Percentiles rank a stretch among this genome's conserved stretches.
phyloP scores from a whole-genome alignment of 1,140 invertebrate species.

The Idris sp. region DNA sequence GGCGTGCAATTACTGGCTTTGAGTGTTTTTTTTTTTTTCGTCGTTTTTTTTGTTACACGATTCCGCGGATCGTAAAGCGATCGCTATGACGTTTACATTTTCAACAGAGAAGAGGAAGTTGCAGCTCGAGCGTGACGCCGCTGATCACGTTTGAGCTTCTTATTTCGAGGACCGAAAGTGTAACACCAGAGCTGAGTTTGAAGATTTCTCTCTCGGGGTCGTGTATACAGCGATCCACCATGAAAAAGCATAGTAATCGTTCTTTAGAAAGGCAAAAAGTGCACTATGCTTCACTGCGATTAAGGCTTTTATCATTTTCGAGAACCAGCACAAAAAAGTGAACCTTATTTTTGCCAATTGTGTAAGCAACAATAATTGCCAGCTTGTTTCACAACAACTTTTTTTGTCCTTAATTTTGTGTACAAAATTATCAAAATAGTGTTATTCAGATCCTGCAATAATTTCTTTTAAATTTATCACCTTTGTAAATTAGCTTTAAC shows the following conservation, averaged over 20 bases:
- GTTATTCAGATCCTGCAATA: no score
- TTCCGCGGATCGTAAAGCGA: constrained; percentile 48
- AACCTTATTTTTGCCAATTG: no score
- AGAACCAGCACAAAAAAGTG: no score
- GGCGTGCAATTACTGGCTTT: constrained; percentile 47
- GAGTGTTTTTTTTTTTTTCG: no score
- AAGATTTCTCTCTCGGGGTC: constrained; percentile 34
- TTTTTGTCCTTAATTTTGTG: no score
- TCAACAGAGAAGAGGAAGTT: constrained; percentile 36
- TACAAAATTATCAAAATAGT: no score
- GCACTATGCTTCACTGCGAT: constrained; percentile 47
- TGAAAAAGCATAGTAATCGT: constrained; percentile 49
- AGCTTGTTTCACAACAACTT: no score
- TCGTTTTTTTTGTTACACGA: constrained; percentile 32
- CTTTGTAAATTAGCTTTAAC: no score
- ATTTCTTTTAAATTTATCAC: no score
- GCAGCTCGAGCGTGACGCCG: constrained; percentile 47
- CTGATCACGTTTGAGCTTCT: constrained; percentile 53
- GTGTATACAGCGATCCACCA: constrained; percentile 1
- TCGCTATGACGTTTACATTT: constrained; percentile 27
- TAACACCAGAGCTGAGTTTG: constrained; percentile 27
- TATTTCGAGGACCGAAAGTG: constrained; percentile 53
- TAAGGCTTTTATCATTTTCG: no score
- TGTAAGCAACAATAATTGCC: no score
- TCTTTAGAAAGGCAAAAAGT: constrained; percentile 29